These are phyloP conservation scores for Argyresthia goedartella DNA, from an alignment of 2,888 invertebrate genomes.

Conservation along the genomic window DNA sequence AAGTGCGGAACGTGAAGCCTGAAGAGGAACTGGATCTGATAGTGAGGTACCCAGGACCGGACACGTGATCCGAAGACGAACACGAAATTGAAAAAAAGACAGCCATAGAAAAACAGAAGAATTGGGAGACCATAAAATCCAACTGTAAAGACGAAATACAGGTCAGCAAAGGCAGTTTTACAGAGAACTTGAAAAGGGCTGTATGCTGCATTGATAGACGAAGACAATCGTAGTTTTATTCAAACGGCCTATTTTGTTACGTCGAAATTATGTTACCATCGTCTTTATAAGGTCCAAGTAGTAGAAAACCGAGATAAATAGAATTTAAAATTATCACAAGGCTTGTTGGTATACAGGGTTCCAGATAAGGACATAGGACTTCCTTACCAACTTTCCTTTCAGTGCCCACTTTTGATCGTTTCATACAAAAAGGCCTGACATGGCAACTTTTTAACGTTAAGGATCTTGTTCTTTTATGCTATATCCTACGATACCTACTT, in stretches of 20 bases:
- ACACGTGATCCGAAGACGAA: conserved; percentile 67
- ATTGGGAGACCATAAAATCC: conserved; percentile 24
- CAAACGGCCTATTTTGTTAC: background rate
- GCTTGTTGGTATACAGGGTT: too few relatives aligned
- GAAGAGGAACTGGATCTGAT: conserved; percentile 63
- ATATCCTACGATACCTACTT: too few relatives aligned
- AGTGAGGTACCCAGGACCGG: conserved; percentile 56
- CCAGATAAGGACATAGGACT: too few relatives aligned
- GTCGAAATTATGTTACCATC: too few relatives aligned
- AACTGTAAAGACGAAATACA: conserved; percentile 40
- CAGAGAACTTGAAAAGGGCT: conserved; percentile 54
- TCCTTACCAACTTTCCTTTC: too few relatives aligned
- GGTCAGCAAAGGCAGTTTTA: conserved; percentile 48
- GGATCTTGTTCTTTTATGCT: too few relatives aligned
- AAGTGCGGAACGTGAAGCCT: conserved; percentile 41
- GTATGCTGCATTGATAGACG: conserved; percentile 62
- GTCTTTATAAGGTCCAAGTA: background rate
- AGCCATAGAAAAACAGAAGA: conserved; percentile 19
- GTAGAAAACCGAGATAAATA: conserved; percentile 1
- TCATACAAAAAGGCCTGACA: too few relatives aligned
- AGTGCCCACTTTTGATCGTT: too few relatives aligned
- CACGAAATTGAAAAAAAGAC: conserved; percentile 26
- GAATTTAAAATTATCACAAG: background rate
- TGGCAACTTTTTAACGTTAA: too few relatives aligned
- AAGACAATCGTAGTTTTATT: conserved; percentile 44